Conservation (phyloP, 2,113 vertebrate species). For the Zeus faber region DNA sequence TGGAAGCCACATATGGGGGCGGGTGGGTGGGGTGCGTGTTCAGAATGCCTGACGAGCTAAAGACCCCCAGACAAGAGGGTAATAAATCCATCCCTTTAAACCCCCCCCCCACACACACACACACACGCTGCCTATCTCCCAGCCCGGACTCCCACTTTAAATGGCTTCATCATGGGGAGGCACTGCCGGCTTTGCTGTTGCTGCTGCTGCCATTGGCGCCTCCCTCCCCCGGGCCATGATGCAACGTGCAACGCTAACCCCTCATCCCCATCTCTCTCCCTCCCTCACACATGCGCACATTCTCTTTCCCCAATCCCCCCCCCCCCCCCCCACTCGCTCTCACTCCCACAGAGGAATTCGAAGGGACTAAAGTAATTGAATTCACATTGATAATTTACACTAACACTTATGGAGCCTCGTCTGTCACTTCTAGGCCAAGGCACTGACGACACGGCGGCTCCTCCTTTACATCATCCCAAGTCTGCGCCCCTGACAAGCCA, state of each 20-base stretch:
- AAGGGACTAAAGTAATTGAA: conserved; percentile 24
- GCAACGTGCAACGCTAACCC: conserved; percentile 19
- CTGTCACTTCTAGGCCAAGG: conserved; percentile 29
- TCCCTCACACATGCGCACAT: neutral
- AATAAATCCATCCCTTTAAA: conserved; percentile 56
- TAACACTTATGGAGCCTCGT: conserved; percentile 22
- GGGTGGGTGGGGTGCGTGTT: conserved; percentile 59
- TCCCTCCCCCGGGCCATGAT: conserved; percentile 38
- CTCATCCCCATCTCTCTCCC: conserved; percentile 1
- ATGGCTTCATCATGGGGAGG: conserved; percentile 62
- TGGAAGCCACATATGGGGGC: conserved; percentile 30
- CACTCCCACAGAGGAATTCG: conserved; percentile 17
- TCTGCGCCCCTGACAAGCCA: no score
- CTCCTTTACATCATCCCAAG: neutral
- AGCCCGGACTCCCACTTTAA: conserved; percentile 38
- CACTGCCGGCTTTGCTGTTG: conserved; percentile 39
- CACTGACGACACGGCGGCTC: conserved; percentile 19
- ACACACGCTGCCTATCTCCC: conserved; percentile 23
- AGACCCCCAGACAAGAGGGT: conserved; percentile 10
- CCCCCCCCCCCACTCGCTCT: neutral
- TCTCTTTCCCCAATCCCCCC: neutral
- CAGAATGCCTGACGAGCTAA: conserved; percentile 56
- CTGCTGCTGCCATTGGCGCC: conserved; percentile 22
- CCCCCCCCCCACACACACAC: conserved; percentile 54
- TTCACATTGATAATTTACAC: conserved; percentile 40